These are phyloP conservation scores for Clitarchus hookeri DNA, from an alignment of 2,888 invertebrate species.

Conservation along the genomic window DNA sequence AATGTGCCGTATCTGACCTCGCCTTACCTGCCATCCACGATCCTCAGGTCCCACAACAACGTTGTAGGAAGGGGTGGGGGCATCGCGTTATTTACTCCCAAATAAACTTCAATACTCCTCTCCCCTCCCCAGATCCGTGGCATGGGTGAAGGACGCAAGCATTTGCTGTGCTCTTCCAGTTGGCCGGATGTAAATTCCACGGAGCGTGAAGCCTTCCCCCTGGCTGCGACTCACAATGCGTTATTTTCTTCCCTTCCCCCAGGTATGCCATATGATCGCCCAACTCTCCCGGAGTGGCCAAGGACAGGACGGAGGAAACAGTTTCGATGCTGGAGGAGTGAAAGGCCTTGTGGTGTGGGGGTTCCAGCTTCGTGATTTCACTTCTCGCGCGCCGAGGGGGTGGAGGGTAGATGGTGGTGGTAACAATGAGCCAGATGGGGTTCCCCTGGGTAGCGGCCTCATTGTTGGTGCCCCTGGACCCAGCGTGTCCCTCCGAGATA, in stretches of 20 bases:
- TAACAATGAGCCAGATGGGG: slow-evolving; percentile 2
- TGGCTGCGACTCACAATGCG: neutral
- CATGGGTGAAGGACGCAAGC: neutral
- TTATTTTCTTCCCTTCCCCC: neutral
- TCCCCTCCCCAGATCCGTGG: neutral
- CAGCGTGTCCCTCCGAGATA: neutral
- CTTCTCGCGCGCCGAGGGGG: neutral
- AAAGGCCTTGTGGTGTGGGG: neutral
- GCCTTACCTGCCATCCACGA: neutral
- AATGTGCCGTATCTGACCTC: slow-evolving; percentile 5
- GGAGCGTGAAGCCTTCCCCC: neutral
- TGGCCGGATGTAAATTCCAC: neutral
- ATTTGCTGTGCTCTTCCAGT: neutral
- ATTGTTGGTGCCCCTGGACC: neutral
- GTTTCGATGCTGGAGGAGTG: neutral
- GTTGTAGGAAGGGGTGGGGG: neutral
- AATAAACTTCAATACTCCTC: neutral
- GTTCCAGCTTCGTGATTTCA: slow-evolving; percentile 9
- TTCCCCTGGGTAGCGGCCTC: neutral
- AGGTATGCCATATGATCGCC: neutral
- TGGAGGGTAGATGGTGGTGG: neutral
- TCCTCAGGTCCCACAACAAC: neutral
- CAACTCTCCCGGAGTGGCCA: neutral
- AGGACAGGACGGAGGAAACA: neutral
- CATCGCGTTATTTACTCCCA: slow-evolving; percentile 14